Evolutionary conservation across 2,888 invertebrate genomes (phyloP).

Genomic region (Latrodectus hesperus): DNA sequence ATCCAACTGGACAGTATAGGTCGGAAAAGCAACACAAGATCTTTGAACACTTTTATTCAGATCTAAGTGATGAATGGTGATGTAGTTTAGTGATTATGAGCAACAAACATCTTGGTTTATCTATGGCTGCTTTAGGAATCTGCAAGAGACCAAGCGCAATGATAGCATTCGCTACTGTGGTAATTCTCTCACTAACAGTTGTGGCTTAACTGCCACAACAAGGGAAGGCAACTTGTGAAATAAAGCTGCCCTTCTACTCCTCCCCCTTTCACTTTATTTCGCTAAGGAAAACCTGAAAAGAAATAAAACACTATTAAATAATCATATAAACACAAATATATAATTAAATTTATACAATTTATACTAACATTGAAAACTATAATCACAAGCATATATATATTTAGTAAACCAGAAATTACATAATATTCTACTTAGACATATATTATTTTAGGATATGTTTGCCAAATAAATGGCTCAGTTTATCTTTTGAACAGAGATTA

Average conservation of each 20-base stretch:
- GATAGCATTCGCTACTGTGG: slow-evolving; percentile 67
- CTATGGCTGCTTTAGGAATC: slow-evolving; percentile 69
- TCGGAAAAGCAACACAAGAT: slow-evolving; percentile 5
- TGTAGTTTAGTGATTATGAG: slow-evolving; percentile 56
- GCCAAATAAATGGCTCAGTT: neutral
- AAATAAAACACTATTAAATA: neutral
- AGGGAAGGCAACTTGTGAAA: slow-evolving; percentile 29
- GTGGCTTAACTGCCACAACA: slow-evolving; percentile 59
- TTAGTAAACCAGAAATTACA: neutral
- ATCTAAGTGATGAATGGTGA: slow-evolving; percentile 41
- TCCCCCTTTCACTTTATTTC: slow-evolving; percentile 44
- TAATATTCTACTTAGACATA: neutral
- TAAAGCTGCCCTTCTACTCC: slow-evolving; percentile 58
- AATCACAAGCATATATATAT: neutral
- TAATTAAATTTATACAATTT: neutral
- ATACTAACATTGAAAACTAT: neutral
- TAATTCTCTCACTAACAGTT: slow-evolving; percentile 29
- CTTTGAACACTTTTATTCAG: slow-evolving; percentile 14
- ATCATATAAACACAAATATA: neutral
- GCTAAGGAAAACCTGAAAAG: slow-evolving; percentile 42
- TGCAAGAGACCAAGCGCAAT: slow-evolving; percentile 67
- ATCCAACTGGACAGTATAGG: neutral
- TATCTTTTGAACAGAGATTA: no score
- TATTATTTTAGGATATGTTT: neutral
- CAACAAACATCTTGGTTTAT: slow-evolving; percentile 57